Evolutionary conservation across 2,797 vertebrate genomes (phyloP).

Genomic region (Dallia pectoralis): DNA sequence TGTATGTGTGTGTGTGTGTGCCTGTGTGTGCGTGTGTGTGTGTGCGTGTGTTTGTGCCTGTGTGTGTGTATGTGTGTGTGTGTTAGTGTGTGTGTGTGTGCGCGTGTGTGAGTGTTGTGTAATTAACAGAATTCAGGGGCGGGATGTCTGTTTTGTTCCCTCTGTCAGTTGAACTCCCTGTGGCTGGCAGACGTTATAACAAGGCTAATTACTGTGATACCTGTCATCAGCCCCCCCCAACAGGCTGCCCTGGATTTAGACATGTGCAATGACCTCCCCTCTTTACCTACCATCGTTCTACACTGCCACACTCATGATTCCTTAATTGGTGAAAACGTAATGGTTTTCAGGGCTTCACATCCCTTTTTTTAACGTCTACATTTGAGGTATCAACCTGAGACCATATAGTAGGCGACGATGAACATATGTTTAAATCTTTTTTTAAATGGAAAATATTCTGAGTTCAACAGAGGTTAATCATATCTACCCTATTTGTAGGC

Average conservation of each 20-base stretch:
- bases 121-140: background rate
- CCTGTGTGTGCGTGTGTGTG: background rate
- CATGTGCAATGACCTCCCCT: too few species aligned
- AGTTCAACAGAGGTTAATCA: background rate
- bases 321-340: too few species aligned
- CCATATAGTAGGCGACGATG: too few species aligned
- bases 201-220: background rate
- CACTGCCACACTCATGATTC: too few species aligned
- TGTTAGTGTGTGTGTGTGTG: background rate
- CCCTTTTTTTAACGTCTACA: too few species aligned
- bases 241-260: background rate
- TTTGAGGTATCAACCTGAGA: too few species aligned
- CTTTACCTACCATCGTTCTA: too few species aligned
- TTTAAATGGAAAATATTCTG: too few species aligned
- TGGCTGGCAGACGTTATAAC: too few species aligned
- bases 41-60: too few species aligned
- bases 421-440: background rate
- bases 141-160: constrained; percentile 5
- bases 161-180: background rate
- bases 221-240: background rate
- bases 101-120: background rate
- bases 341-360: too few species aligned
- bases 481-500: background rate
- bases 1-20: background rate
- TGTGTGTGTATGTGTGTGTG: too few species aligned